phyloP scores from a whole-genome alignment of 2,888 invertebrate species.

The Philhelius pedissequus region DNA sequence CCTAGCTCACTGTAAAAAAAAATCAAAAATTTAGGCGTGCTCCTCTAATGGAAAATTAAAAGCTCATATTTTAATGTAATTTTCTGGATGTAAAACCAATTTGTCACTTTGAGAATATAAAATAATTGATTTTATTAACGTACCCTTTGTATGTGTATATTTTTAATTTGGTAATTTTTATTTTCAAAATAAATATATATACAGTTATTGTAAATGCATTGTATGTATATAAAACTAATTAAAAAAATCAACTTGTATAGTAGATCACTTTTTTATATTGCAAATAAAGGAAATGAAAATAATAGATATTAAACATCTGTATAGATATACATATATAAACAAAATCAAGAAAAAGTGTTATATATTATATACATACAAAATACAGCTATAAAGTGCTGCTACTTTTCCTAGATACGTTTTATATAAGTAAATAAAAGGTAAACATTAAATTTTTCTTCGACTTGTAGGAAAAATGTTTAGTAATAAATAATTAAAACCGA shows the following conservation, averaged over 20 bases:
- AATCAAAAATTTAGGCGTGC: no score
- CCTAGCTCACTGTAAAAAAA: no score
- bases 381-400: slow-evolving; percentile 37
- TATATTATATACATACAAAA: not conserved
- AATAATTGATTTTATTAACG: not conserved
- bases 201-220: slow-evolving; percentile 13
- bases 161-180: not conserved
- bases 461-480: slow-evolving; percentile 16
- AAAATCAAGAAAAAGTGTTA: slow-evolving; percentile 33
- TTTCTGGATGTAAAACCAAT: no score
- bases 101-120: not conserved
- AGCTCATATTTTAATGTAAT: no score
- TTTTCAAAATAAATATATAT: not conserved
- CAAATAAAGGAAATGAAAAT: slow-evolving; percentile 10
- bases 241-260: slow-evolving; percentile 1
- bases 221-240: slow-evolving; percentile 5
- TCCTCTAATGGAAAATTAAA: no score
- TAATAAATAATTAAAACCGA: not conserved
- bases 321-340: not conserved
- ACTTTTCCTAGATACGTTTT: slow-evolving; percentile 36
- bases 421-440: not conserved
- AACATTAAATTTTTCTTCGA: not conserved
- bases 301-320: not conserved
- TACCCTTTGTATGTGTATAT: not conserved
- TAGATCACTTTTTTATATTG: slow-evolving; percentile 50